Evolutionary conservation across 2,888 invertebrate genomes (phyloP), one percentile per base, ranked within the genome.

Genomic region (Lysandra coridon): DNA sequence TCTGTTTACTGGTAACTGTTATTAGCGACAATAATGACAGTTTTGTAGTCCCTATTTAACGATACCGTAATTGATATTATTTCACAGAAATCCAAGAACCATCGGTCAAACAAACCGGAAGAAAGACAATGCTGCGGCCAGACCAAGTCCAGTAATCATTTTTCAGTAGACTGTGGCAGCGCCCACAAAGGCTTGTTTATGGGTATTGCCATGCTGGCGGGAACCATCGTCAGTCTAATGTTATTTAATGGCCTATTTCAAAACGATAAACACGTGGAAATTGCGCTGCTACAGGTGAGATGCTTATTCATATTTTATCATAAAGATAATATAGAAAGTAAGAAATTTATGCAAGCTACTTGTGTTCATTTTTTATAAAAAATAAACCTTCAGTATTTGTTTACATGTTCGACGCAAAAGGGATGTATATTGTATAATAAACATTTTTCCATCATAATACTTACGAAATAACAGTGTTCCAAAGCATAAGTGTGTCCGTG

Each of bases 81-180:
- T 80, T 83, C 49, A 10, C 78, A 83, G 82, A 83, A 82, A 74
- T 80, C 14, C 33, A 40, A 64, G n/a, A 44, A 6, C 33, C 76
- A 62, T 64, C 78, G 12, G 14, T 57, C 57, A n/a, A 69, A 74
- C 23, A 60, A 86, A 49, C 69, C 81, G 78, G 87, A 87, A 33
- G 80, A 82, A 7, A 83, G 83, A 17, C 88, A 88, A 79, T 91
- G 91, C 81, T 91, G 91, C 79, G 84, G 85, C 1, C 87, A 90
- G 78, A 84, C 88, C 7, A 93, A 91, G 82, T 91, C 93, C 33
- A 92, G 89, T 84, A 95, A 92, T 84, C 96, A 96, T 84, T 96
- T 96, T 88, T 96, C 96, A 1, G 96, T 97, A 73, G 97, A 97
- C 91, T 97, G 97, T 88, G 96, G 96, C 73, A 96, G 96, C 83